These are phyloP conservation scores for Hozukius guyotensis DNA, from an alignment of 2,797 vertebrate species.

Conservation along the genomic window DNA sequence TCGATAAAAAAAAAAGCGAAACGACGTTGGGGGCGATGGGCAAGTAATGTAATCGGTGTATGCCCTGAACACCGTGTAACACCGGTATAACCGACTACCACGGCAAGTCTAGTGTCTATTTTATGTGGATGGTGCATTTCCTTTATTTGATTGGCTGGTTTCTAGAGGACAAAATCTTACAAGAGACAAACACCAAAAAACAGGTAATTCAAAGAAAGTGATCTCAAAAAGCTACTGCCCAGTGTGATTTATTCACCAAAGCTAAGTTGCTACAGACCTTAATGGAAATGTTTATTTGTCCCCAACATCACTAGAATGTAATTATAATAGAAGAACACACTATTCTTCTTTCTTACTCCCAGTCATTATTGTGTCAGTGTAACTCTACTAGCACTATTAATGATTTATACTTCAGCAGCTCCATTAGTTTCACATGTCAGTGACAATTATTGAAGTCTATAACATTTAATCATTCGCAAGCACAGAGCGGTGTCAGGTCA, in stretches of 20 bases:
- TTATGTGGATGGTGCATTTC: background rate
- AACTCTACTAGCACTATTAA: constrained; percentile 46
- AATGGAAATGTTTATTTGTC: background rate
- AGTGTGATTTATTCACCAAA: background rate
- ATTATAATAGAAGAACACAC: background rate
- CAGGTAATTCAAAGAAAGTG: background rate
- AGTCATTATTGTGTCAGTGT: constrained; percentile 24
- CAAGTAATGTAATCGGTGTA: too few species aligned
- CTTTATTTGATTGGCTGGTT: background rate
- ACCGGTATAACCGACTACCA: too few species aligned
- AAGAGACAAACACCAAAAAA: background rate
- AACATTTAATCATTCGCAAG: constrained; percentile 46
- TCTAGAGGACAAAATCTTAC: background rate
- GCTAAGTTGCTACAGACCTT: background rate
- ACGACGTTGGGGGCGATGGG: too few species aligned
- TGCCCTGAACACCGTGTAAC: too few species aligned
- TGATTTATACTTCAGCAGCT: constrained; percentile 47
- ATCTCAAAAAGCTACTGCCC: background rate
- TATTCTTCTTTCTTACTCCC: background rate
- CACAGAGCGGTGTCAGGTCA: constrained; percentile 8
- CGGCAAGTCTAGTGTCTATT: too few species aligned
- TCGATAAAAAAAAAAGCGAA: too few species aligned
- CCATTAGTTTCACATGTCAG: constrained; percentile 53
- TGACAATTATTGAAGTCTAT: constrained; percentile 54
- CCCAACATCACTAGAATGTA: background rate